Percentiles rank a stretch among this genome's conserved stretches.
Evolutionary conservation across 2,113 vertebrate genomes (phyloP).

Genomic region (Hippolais icterina): DNA sequence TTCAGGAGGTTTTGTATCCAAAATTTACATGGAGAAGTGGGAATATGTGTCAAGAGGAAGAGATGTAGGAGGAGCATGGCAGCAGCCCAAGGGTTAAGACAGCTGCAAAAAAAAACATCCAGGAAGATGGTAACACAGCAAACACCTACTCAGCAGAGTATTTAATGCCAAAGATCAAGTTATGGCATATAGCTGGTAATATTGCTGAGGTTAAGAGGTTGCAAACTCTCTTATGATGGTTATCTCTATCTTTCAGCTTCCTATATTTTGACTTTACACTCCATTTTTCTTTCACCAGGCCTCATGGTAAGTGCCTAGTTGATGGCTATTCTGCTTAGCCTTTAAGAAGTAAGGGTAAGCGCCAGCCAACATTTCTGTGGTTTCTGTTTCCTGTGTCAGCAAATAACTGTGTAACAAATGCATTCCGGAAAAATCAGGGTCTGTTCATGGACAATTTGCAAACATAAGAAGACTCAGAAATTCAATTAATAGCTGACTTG

Average conservation of each 20-base stretch:
- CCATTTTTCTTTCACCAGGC: neutral
- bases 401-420: conserved; percentile 44
- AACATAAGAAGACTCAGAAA: neutral
- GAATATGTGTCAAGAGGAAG: neutral
- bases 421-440: conserved; percentile 27
- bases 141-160: conserved; percentile 12
- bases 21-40: neutral
- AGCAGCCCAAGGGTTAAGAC: neutral
- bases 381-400: conserved; percentile 50
- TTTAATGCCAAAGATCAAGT: conserved; percentile 31
- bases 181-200: neutral
- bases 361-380: neutral
- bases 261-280: neutral
- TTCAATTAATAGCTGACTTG: neutral
- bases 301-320: neutral
- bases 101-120: neutral
- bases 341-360: conserved; percentile 11
- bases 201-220: conserved; percentile 18
- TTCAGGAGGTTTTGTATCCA: neutral
- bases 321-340: neutral
- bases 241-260: conserved; percentile 36
- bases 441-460: conserved; percentile 16
- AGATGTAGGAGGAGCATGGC: neutral
- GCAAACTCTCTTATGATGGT: neutral
- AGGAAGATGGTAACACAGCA: neutral